Percentiles rank a stretch among this genome's conserved stretches.
These are phyloP conservation scores for Dendrophyllia cribrosa DNA, from an alignment of 64 coral and sea anemone genomes.

Conservation along the genomic window DNA sequence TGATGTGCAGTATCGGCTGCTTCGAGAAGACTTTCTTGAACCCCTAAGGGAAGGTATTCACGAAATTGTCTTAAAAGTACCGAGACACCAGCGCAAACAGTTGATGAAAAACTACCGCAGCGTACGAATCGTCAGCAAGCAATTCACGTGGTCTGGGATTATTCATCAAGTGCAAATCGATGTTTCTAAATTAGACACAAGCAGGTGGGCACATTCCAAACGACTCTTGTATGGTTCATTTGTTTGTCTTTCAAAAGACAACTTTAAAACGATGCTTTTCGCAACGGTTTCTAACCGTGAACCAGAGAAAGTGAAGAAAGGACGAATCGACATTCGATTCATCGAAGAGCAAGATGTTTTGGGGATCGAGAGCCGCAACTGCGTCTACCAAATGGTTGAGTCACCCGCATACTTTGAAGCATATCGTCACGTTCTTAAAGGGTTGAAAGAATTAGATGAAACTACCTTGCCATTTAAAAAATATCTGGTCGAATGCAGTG, in stretches of 20 bases:
- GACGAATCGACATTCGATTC: conserved; percentile 4
- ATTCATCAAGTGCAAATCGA: conserved; percentile 67
- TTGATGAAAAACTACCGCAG: conserved; percentile 66
- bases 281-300: conserved; percentile 74
- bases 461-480: neutral
- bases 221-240: conserved; percentile 70
- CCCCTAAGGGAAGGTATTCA: conserved; percentile 76
- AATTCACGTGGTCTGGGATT: conserved; percentile 59
- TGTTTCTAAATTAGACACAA: conserved; percentile 57
- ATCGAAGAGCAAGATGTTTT: conserved; percentile 33
- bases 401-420: conserved; percentile 75
- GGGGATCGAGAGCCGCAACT: conserved; percentile 36
- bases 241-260: conserved; percentile 77
- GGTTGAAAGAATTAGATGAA: conserved; percentile 49
- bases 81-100: conserved; percentile 53
- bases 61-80: conserved; percentile 36
- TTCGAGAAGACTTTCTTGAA: conserved; percentile 81
- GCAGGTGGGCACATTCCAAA: conserved; percentile 54
- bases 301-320: conserved; percentile 11
- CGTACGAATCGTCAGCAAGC: conserved; percentile 52
- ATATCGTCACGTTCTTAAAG: conserved; percentile 73
- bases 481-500: conserved; percentile 14
- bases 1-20: conserved; percentile 81
- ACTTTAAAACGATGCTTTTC: conserved; percentile 78
- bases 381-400: conserved; percentile 45